Evolutionary conservation across 1,140 invertebrate species (phyloP), one percentile per base, ranked within the genome.

Genomic region (Drosophila kepulauana): DNA sequence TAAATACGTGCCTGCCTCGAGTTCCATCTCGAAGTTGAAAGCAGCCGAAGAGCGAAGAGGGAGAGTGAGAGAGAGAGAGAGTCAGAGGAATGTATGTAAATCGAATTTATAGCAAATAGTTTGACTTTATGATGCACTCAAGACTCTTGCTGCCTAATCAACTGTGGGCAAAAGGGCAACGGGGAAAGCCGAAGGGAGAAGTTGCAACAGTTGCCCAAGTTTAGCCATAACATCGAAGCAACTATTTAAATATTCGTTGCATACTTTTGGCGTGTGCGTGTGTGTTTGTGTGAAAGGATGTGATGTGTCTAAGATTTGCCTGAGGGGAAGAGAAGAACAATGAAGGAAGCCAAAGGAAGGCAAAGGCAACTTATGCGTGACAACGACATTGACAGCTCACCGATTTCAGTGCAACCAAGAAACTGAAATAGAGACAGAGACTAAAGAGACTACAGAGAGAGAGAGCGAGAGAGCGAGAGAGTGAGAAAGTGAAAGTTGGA

Each of bases 361-460:
- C 72, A 62, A 51, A 62, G 57, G 15, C 54, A 59, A 28, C 51
- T 70, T 63, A 66, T 6, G 49, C 43, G 49, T 75, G 67, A 75
- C 73, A 71, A 58, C 52, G 64, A 64, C 59, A 71, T 70, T 64
- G 67, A 75, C 67, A 70, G 45, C 15, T 59, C 63, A 75, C 35
- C 67, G 58, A 63, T 75, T 75, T 75, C 35, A 70, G 64, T 51
- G 56, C 52, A 46, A 8, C 13, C 13, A 20, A 28, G n/a, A 1
- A 30, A 15, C 5, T 8, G 28, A 8, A 13, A 49, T 15, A 2
- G 10, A 3, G 46, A 16, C 3, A 11, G 41, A 46, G n/a, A 20
- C 20, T 10, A 51, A 30, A 25, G 20, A 25, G 20, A 25, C 3
- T 25, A 41, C 13, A 41, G 10, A 52, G 5, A 3, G 7, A 11